Evolutionary conservation across 2,113 vertebrate genomes (phyloP).

Genomic region (Zosterops borbonicus): DNA sequence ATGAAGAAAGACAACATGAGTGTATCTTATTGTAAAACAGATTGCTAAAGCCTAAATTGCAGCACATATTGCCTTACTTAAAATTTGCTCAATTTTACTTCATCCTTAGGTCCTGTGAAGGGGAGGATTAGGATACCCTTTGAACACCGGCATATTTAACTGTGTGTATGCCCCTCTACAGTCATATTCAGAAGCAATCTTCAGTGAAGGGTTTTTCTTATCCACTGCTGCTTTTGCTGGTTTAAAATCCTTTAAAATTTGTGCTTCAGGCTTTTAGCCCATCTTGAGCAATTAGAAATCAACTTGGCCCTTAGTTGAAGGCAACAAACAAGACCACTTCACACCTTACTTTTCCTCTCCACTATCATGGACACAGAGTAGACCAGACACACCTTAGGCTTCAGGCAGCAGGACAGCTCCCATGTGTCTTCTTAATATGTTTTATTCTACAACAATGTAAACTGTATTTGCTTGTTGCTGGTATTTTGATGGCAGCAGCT

Average conservation of each 20-base stretch:
- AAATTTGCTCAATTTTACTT: neutral
- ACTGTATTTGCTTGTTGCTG: neutral
- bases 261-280: neutral
- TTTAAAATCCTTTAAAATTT: neutral
- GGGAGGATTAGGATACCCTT: neutral
- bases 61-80: neutral
- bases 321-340: neutral
- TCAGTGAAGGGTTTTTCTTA: neutral
- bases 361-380: neutral
- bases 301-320: neutral
- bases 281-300: neutral
- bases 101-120: neutral
- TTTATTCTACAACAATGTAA: neutral
- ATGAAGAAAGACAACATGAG: conserved; percentile 16
- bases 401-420: neutral
- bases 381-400: neutral
- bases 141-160: neutral
- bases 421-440: neutral
- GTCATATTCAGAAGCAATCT: neutral
- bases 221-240: neutral
- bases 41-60: neutral
- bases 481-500: neutral
- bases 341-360: neutral
- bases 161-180: accelerated
- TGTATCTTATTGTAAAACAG: neutral